Base-by-base conservation (phyloP, 2,797 vertebrate genomes). In the Rhinatrema bivittatum region DNA sequence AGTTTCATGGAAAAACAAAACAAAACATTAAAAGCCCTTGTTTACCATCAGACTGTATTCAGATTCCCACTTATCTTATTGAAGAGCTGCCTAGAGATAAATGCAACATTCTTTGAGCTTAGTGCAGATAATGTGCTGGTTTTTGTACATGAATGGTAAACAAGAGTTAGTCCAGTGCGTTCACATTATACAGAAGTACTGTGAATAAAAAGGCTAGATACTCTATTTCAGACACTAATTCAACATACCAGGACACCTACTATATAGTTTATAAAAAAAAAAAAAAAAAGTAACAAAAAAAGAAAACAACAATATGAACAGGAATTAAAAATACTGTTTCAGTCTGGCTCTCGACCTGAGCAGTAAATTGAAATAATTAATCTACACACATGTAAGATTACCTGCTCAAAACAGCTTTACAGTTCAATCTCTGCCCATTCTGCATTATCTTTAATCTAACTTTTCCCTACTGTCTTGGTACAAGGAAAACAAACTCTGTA, bases 81-180 rank as follows among this genome's bases (percentile, higher is more conserved):
- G 79, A 86, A 93, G 86, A 93, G 91, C 91, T 92, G 89, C 91
- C 88, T 86, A 81, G 74, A 85, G 87, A 85, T 87, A 74, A 71
- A 77, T 70, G 84, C 72, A 84, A 93, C 90, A 90, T 88, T 93
- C 87, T 79, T 85, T 83, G 78, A 90, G 86, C 82, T 81, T 88
- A 88, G 87, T 91, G 88, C 91, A 91, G 90, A 85, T 82, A 81
- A 82, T 80, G 87, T 89, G 90, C 91, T 94, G 89, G 87, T 86
- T 89, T 89, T 87, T 31, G 77, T 71, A 82, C 73, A 91, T 69
- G 81, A 91, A 93, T 87, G 88, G 90, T 90, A 91, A 94, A 93
- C 91, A 90, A 89, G 87, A 89, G 76, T 89, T 85, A 90, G 86
- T 90, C 87, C 91, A 91, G 90, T 91, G 87, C 88, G 91, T 81